These are phyloP conservation scores for Eupristina koningsbergeri DNA, from an alignment of 1,140 invertebrate genomes.

Conservation along the genomic window DNA sequence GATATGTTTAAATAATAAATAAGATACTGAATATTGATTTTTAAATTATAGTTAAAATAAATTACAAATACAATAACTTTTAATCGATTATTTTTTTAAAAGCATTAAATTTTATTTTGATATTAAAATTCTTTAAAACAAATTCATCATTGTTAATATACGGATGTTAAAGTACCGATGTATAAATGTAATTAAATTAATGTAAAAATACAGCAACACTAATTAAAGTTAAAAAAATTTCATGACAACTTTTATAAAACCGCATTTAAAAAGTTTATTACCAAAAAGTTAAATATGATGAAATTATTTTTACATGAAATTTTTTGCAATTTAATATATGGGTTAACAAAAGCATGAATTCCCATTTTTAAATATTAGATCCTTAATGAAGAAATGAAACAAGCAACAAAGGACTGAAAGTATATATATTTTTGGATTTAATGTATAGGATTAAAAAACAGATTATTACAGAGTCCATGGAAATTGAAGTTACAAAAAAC, in stretches of 20 bases:
- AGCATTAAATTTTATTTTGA: too few species aligned
- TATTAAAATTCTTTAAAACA: not conserved
- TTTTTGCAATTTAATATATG: not conserved
- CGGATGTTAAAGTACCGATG: too few species aligned
- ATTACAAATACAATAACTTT: not conserved
- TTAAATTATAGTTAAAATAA: too few species aligned
- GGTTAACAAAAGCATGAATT: not conserved
- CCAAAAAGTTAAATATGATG: not conserved
- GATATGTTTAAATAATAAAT: too few species aligned
- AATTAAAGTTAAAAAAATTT: too few species aligned
- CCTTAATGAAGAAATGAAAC: not conserved
- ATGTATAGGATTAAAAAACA: not conserved
- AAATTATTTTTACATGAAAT: not conserved
- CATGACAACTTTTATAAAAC: too few species aligned
- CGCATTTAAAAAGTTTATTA: too few species aligned
- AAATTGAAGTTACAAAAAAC: not conserved
- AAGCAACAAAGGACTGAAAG: not conserved
- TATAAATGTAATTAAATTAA: too few species aligned
- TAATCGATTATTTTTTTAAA: not conserved
- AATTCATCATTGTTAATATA: too few species aligned
- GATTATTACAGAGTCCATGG: not conserved
- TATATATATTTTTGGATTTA: not conserved
- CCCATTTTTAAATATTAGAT: not conserved
- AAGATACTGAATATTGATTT: too few species aligned
- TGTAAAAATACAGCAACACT: too few species aligned